Conservation (phyloP, 2,888 invertebrate genomes). For the Epinotia brunnichana region DNA sequence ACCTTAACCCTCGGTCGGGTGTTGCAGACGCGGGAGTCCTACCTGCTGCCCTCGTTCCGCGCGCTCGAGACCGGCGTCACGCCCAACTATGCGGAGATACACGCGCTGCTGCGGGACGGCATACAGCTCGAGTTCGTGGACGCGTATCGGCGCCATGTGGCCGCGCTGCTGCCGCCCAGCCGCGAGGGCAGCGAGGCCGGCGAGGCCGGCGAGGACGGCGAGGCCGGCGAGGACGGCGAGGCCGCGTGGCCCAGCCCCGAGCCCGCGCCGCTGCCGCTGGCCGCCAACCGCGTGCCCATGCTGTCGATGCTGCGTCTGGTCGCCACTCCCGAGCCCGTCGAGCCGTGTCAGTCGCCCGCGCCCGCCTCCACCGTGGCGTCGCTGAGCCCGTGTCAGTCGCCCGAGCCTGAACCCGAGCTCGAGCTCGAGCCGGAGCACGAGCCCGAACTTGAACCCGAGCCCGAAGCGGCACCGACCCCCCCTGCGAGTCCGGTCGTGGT, state of each 20-base stretch:
- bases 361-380: neutral
- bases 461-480: no score
- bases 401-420: neutral
- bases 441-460: neutral
- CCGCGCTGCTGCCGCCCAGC: conserved; percentile 50
- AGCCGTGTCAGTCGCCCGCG: neutral
- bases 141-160: conserved; percentile 73
- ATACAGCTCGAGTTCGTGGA: conserved; percentile 73
- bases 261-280: conserved; percentile 1
- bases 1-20: conserved; percentile 37
- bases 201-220: conserved; percentile 5
- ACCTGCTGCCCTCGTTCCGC: conserved; percentile 80
- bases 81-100: conserved; percentile 73
- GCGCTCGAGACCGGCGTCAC: conserved; percentile 80
- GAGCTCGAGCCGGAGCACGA: neutral
- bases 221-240: conserved; percentile 8
- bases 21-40: conserved; percentile 71
- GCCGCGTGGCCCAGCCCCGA: neutral
- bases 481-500: no score
- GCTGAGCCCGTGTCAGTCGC: neutral
- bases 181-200: neutral
- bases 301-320: conserved; percentile 3
- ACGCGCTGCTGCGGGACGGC: conserved; percentile 72
- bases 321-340: neutral
- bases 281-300: conserved; percentile 22